Percentiles rank a stretch among this genome's conserved stretches.
phyloP scores from a whole-genome alignment of 2,888 invertebrate genomes.

The Dolichopus griseipennis region DNA sequence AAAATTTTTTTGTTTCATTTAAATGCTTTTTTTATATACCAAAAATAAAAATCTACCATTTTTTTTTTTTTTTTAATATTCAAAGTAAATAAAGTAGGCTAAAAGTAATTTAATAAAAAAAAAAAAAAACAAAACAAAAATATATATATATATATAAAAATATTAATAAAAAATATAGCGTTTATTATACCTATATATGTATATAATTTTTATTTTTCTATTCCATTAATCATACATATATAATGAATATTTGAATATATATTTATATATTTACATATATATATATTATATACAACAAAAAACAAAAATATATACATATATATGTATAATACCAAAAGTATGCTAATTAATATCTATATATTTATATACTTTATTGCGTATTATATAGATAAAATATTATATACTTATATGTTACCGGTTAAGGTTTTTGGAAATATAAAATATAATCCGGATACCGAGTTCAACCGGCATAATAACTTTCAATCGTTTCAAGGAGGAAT shows the following conservation, averaged over 20 bases:
- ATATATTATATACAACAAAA: slow-evolving; percentile 10
- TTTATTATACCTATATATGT: slow-evolving; percentile 16
- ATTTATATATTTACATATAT: slow-evolving; percentile 24
- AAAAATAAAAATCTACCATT: too few relatives aligned
- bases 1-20: too few relatives aligned
- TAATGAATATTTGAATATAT: slow-evolving; percentile 20
- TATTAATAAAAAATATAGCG: background rate
- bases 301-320: slow-evolving; percentile 22
- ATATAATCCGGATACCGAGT: slow-evolving; percentile 72
- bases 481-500: slow-evolving; percentile 85
- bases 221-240: background rate
- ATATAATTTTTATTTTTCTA: background rate
- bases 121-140: slow-evolving; percentile 7
- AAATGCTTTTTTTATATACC: too few relatives aligned
- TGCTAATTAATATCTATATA: slow-evolving; percentile 17
- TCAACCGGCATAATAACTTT: slow-evolving; percentile 94
- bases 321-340: slow-evolving; percentile 23
- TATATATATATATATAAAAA: background rate
- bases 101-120: too few relatives aligned
- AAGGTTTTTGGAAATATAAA: slow-evolving; percentile 91
- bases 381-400: slow-evolving; percentile 6
- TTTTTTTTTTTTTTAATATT: too few relatives aligned
- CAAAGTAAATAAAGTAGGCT: too few relatives aligned
- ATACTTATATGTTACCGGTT: slow-evolving; percentile 17
- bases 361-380: slow-evolving; percentile 6